These are phyloP conservation scores for Sebastes nivosus DNA, from an alignment of 2,797 vertebrate genomes.

Conservation along the genomic window DNA sequence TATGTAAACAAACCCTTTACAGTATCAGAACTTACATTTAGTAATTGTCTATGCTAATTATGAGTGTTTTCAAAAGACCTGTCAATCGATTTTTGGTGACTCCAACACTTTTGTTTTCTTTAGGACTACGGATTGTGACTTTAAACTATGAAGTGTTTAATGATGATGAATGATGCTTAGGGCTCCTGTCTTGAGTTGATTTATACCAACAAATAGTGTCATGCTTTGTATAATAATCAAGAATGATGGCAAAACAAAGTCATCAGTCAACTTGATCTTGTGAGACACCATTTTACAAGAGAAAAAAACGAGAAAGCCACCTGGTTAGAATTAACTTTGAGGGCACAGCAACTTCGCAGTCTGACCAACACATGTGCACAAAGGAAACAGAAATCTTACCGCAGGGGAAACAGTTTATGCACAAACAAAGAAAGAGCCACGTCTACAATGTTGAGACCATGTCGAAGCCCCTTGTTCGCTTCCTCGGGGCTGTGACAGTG, in stretches of 20 bases:
- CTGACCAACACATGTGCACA: slow-evolving; percentile 46
- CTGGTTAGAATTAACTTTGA: slow-evolving; percentile 66
- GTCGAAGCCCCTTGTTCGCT: slow-evolving; percentile 19
- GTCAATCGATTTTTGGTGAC: neutral
- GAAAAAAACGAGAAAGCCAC: slow-evolving; percentile 32
- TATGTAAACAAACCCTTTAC: neutral
- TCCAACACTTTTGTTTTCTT: neutral
- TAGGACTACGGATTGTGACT: neutral
- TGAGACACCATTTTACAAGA: slow-evolving; percentile 8
- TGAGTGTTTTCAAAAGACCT: neutral
- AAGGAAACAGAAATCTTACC: slow-evolving; percentile 31
- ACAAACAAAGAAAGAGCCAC: slow-evolving; percentile 55
- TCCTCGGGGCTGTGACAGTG: slow-evolving; percentile 35
- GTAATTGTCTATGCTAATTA: neutral
- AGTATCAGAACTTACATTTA: neutral
- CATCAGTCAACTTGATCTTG: slow-evolving; percentile 33
- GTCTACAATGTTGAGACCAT: slow-evolving; percentile 22
- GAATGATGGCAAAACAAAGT: slow-evolving; percentile 16
- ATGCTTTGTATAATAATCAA: slow-evolving; percentile 26
- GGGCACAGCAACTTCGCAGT: slow-evolving; percentile 44
- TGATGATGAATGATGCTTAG: slow-evolving; percentile 5
- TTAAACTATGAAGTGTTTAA: slow-evolving; percentile 11
- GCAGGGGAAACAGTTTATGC: slow-evolving; percentile 10
- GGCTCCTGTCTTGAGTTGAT: slow-evolving; percentile 19
- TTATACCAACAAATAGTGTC: slow-evolving; percentile 34